phyloP scores from a whole-genome alignment of 2,113 vertebrate genomes.

The Nothoprocta pentlandii region DNA sequence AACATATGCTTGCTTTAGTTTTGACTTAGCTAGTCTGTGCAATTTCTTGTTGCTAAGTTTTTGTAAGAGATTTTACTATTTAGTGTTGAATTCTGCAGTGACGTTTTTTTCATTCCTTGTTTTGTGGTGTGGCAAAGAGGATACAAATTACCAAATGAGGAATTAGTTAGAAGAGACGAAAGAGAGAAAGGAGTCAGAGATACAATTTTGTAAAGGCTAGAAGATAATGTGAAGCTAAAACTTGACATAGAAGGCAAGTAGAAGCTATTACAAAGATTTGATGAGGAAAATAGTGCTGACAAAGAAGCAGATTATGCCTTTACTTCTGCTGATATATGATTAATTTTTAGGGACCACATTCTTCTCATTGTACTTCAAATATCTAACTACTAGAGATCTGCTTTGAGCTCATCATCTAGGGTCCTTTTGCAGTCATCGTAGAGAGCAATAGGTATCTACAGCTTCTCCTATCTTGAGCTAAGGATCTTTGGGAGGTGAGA shows the following conservation, averaged over 20 bases:
- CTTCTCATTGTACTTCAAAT: neutral
- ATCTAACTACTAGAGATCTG: neutral
- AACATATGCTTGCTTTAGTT: neutral
- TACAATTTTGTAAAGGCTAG: neutral
- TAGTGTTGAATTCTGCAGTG: neutral
- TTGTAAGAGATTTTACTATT: neutral
- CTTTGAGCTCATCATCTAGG: rapidly evolving
- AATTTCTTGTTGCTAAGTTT: neutral
- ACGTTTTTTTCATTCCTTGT: neutral
- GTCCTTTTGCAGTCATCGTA: neutral
- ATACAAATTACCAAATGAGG: neutral
- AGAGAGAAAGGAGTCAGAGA: neutral
- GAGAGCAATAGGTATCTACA: neutral
- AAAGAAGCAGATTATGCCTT: neutral
- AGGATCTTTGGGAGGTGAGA: neutral
- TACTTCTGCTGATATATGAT: neutral
- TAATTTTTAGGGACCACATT: neutral
- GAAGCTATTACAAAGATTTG: neutral
- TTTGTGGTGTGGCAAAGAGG: neutral
- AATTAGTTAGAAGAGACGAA: neutral
- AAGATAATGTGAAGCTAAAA: neutral
- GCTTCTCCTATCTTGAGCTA: neutral
- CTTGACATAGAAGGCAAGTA: neutral
- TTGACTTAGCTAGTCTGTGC: neutral
- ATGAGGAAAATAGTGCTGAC: neutral